Evolutionary conservation across 2,797 vertebrate genomes (phyloP).

Genomic region (Coccyzus lansbergi): DNA sequence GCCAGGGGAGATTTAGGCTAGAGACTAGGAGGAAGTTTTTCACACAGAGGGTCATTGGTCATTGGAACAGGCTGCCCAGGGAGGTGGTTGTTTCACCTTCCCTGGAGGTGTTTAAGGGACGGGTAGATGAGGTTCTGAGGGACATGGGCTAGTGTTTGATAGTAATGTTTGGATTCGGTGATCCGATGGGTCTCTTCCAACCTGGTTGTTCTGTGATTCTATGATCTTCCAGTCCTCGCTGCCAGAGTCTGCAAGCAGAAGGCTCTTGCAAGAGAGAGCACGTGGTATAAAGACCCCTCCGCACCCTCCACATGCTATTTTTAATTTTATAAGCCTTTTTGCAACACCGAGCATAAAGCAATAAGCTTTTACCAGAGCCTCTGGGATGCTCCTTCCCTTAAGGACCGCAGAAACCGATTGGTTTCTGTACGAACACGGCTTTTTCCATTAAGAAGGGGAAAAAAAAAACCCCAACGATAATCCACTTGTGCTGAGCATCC

Average conservation of each 20-base stretch:
- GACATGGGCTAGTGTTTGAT: too few relatives aligned
- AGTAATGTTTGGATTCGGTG: too few relatives aligned
- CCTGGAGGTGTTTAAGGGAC: too few relatives aligned
- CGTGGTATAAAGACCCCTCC: not conserved
- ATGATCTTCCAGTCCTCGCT: rapidly evolving
- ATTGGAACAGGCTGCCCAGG: too few relatives aligned
- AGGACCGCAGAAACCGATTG: not conserved
- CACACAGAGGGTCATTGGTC: too few relatives aligned
- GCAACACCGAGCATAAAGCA: not conserved
- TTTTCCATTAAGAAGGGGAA: not conserved
- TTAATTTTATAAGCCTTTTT: not conserved
- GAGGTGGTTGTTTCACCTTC: too few relatives aligned
- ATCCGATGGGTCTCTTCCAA: too few relatives aligned
- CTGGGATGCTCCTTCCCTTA: not conserved
- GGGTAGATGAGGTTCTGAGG: too few relatives aligned
- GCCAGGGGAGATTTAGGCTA: too few relatives aligned
- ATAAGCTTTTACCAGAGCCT: not conserved
- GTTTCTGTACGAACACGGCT: not conserved
- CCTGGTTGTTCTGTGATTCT: too few relatives aligned
- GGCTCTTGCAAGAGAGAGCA: too few relatives aligned
- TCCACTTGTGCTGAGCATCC: not conserved
- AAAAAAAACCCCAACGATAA: not conserved
- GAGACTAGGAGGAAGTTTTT: too few relatives aligned
- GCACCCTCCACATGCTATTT: not conserved
- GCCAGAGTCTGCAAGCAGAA: not conserved